Percentiles rank a stretch among this genome's conserved stretches.
These are phyloP conservation scores for Chionomys nivalis DNA, from an alignment of 2,113 vertebrate species.

Conservation along the genomic window DNA sequence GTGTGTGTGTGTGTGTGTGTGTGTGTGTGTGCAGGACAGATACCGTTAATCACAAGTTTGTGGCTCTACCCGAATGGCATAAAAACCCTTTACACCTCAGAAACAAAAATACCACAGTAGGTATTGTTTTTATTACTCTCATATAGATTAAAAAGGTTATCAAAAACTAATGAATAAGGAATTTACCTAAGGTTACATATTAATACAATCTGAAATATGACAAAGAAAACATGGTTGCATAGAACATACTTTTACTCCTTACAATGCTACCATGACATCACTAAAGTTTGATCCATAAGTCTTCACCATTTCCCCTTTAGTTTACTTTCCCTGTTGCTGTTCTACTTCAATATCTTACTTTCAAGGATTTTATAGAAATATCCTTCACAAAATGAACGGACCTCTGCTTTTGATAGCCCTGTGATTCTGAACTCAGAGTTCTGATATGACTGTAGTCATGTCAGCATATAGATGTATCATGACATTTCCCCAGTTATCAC, in stretches of 20 bases:
- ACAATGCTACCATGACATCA: background rate
- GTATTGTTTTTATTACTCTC: background rate
- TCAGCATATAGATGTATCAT: accelerated
- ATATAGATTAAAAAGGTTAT: accelerated
- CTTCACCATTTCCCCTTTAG: background rate
- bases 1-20: no score
- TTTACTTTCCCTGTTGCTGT: background rate
- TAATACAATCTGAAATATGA: background rate
- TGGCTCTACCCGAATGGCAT: background rate
- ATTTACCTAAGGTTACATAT: background rate
- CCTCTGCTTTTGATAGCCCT: background rate
- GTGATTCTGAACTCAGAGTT: background rate
- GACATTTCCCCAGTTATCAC: background rate
- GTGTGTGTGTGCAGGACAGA: no score
- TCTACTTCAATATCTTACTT: background rate
- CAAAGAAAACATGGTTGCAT: background rate
- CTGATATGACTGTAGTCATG: background rate
- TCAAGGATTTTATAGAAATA: background rate
- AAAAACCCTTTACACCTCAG: background rate
- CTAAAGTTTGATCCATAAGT: background rate
- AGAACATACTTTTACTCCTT: background rate
- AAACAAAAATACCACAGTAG: accelerated
- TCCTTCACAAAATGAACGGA: background rate
- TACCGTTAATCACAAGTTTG: background rate
- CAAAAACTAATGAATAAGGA: background rate